These are phyloP conservation scores for Lynx canadensis DNA, from an alignment of 2,113 vertebrate species.

Conservation along the genomic window DNA sequence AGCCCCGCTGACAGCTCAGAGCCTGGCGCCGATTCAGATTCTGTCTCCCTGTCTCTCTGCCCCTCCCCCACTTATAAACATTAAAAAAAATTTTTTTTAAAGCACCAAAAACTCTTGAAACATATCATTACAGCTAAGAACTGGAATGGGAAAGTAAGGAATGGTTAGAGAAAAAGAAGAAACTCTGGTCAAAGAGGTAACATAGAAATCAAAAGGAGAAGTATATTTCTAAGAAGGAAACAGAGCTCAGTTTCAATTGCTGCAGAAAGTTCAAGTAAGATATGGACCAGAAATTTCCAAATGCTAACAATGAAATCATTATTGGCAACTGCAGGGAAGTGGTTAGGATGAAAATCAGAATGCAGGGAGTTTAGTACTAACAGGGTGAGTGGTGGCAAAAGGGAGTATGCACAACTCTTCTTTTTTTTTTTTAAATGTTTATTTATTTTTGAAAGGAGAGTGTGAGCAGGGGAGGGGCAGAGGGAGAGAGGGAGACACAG, in stretches of 20 bases:
- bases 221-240: slow-evolving; percentile 6
- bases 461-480: too few relatives aligned
- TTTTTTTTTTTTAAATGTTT: too few relatives aligned
- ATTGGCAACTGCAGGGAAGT: slow-evolving; percentile 5
- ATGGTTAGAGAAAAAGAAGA: background rate
- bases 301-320: slow-evolving; percentile 13
- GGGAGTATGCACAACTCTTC: background rate
- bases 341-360: background rate
- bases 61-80: too few relatives aligned
- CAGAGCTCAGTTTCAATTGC: background rate
- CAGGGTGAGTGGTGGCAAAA: background rate
- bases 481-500: too few relatives aligned
- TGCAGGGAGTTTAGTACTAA: background rate
- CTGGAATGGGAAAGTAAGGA: background rate
- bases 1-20: too few relatives aligned
- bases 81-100: too few relatives aligned
- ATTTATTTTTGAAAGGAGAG: too few relatives aligned
- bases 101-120: background rate
- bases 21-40: too few relatives aligned
- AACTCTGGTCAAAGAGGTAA: background rate
- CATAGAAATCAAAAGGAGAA: background rate
- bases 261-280: slow-evolving; percentile 27
- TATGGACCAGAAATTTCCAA: background rate
- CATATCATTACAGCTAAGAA: slow-evolving; percentile 1
- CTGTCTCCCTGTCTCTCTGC: too few relatives aligned